phyloP scores from a whole-genome alignment of 2,888 invertebrate genomes.

The Corbicula japonica region DNA sequence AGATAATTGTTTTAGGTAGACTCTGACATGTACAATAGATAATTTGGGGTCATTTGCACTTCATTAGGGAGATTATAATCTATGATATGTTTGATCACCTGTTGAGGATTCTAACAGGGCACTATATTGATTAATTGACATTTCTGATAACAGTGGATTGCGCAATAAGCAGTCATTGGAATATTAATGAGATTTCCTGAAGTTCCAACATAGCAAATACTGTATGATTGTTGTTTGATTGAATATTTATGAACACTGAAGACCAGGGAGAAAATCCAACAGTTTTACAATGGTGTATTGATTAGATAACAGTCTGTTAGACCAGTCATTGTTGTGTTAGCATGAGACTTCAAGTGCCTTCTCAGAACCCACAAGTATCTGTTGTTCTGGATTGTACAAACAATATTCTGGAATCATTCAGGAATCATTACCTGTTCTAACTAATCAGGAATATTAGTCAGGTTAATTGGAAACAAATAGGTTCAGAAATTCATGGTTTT shows the following conservation, averaged over 20 bases:
- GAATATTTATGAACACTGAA: slow-evolving; percentile 27
- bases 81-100: slow-evolving; percentile 18
- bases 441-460: no score
- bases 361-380: slow-evolving; percentile 6
- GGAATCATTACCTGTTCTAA: no score
- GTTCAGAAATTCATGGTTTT: no score
- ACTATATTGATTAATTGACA: slow-evolving; percentile 27
- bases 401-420: no score
- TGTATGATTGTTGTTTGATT: slow-evolving; percentile 22
- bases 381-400: slow-evolving; percentile 9
- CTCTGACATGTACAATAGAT: no score
- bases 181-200: slow-evolving; percentile 17
- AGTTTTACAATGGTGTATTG: slow-evolving; percentile 45
- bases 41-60: slow-evolving; percentile 8
- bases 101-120: slow-evolving; percentile 20
- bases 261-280: slow-evolving; percentile 9
- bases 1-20: no score
- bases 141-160: slow-evolving; percentile 23
- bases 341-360: slow-evolving; percentile 9
- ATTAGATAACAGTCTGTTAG: slow-evolving; percentile 37
- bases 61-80: slow-evolving; percentile 25
- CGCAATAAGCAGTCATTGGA: slow-evolving; percentile 27
- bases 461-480: no score
- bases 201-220: slow-evolving; percentile 2
- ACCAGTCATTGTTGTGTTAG: slow-evolving; percentile 15